phyloP scores from a whole-genome alignment of 2,888 invertebrate species.

The Xanthia togata region DNA sequence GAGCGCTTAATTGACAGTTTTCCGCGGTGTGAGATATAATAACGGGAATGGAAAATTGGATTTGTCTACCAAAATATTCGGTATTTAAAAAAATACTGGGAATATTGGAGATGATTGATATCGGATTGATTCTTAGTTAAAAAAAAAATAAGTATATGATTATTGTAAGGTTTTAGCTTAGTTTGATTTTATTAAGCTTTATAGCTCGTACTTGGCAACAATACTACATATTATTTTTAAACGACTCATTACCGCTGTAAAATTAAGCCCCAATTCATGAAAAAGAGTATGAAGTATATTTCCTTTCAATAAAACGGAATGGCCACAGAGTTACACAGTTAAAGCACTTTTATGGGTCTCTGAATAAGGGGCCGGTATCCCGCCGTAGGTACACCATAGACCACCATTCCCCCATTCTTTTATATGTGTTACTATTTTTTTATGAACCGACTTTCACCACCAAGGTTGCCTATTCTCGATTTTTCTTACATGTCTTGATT shows the following conservation, averaged over 20 bases:
- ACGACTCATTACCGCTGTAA: background rate
- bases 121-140: conserved; percentile 2
- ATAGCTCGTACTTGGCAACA: background rate
- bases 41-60: conserved; percentile 10
- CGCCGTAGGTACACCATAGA: background rate
- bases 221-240: background rate
- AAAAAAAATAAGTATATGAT: too few relatives aligned
- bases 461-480: background rate
- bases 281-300: conserved; percentile 23
- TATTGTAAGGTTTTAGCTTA: background rate
- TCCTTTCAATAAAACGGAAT: conserved; percentile 38
- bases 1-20: conserved; percentile 46
- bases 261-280: background rate
- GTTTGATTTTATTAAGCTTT: background rate
- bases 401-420: background rate
- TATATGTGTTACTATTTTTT: conserved; percentile 21
- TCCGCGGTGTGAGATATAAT: conserved; percentile 15
- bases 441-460: conserved; percentile 11
- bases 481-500: background rate
- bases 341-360: conserved; percentile 49
- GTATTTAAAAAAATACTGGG: background rate
- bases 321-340: conserved; percentile 28
- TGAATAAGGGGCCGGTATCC: conserved; percentile 20
- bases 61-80: background rate
- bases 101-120: background rate